A percentile compares a stretch with the other conserved stretches of the same genome.
Evolutionary conservation across 1,140 invertebrate genomes (phyloP).

Genomic region (Colletes latitarsis): DNA sequence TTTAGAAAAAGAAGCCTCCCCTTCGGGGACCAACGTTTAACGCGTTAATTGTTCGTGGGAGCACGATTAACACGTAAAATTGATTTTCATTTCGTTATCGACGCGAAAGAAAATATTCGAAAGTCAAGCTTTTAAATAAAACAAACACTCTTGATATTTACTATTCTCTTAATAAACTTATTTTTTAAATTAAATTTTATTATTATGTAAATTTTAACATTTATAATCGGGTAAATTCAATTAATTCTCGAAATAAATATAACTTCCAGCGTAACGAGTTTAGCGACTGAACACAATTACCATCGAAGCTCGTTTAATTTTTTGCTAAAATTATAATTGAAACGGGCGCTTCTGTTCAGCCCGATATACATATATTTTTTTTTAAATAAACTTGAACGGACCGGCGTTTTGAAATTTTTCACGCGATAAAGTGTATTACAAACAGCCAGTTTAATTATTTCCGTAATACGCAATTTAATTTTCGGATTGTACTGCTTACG

Average conservation of each 20-base stretch:
- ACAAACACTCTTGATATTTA: too few relatives aligned
- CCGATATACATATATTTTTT: conserved; percentile 29
- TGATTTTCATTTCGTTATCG: too few relatives aligned
- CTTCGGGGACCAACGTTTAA: too few relatives aligned
- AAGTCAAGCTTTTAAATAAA: too few relatives aligned
- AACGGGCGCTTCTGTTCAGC: background rate
- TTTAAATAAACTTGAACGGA: conserved; percentile 31
- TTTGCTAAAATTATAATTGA: conserved; percentile 29
- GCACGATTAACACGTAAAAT: too few relatives aligned
- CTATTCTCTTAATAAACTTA: too few relatives aligned
- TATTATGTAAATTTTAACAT: too few relatives aligned
- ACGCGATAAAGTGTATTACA: conserved; percentile 22
- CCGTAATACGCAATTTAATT: conserved; percentile 48
- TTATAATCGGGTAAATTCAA: too few relatives aligned
- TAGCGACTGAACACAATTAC: conserved; percentile 3
- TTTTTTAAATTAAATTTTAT: too few relatives aligned
- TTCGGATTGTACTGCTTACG: conserved; percentile 36
- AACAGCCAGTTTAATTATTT: conserved; percentile 44
- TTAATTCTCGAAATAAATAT: conserved; percentile 4
- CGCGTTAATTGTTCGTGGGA: too few relatives aligned
- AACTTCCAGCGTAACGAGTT: background rate
- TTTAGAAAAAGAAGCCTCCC: too few relatives aligned
- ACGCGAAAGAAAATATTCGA: too few relatives aligned
- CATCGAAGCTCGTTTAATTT: conserved; percentile 22
- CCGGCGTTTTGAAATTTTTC: conserved; percentile 30